Evolutionary conservation across 92 coral and sea anemone genomes (phyloP).

Genomic region (Porites evermanni): DNA sequence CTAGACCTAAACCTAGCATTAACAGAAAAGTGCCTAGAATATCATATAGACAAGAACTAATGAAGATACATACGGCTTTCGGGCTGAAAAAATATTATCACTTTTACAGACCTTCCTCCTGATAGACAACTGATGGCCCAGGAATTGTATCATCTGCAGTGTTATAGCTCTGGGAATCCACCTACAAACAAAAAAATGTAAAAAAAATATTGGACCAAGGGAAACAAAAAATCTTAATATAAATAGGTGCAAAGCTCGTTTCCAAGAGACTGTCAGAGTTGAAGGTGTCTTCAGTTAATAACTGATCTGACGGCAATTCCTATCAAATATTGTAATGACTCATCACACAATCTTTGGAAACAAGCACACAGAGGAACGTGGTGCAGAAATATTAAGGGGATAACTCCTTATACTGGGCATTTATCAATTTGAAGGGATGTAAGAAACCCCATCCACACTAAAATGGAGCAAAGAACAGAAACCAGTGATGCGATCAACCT

Average conservation of each 20-base stretch:
- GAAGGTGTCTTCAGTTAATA: slow-evolving; percentile 60
- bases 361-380: not conserved
- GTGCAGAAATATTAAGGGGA: no score
- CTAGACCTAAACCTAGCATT: no score
- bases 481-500: no score
- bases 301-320: slow-evolving; percentile 99
- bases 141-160: slow-evolving; percentile 68
- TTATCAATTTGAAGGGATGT: not conserved
- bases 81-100: not conserved
- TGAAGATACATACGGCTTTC: not conserved
- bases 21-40: no score
- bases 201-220: not conserved
- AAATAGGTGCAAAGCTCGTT: not conserved
- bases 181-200: slow-evolving; percentile 40
- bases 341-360: slow-evolving; percentile 67
- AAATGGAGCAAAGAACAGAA: no score
- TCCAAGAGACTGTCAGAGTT: slow-evolving; percentile 44
- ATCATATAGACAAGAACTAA: no score
- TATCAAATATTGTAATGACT: slow-evolving; percentile 70
- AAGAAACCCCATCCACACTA: no score
- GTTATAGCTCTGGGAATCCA: slow-evolving; percentile 80
- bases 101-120: slow-evolving; percentile 83
- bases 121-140: slow-evolving; percentile 82
- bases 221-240: not conserved
- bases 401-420: no score